Evolutionary conservation across 2,797 vertebrate species (phyloP), one percentile per base, ranked within the genome.

Genomic region (Rhyacichthys aspro): DNA sequence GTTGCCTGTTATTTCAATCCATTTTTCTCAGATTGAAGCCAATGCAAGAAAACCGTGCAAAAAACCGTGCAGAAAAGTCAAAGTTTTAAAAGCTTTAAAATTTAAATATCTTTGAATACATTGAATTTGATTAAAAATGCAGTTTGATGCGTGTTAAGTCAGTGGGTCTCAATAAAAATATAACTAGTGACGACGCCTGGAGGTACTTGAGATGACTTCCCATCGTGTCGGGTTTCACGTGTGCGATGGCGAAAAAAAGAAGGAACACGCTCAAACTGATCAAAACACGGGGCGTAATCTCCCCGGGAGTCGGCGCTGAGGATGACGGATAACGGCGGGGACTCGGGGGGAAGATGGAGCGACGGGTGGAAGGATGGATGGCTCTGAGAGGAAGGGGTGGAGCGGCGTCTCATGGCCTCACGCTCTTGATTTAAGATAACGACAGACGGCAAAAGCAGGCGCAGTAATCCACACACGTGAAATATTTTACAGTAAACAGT

Each of bases 271-370:
- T 76, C 71, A 57, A 72, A 82, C 74, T 80, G 78, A 81, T 83
- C 66, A 72, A 59, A 72, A 73, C 67, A 70, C 78, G 80, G 72
- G 83, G 82, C 78, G 83, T 84, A 87, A 91, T 89, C 85, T 86
- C 74, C 59, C 67, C 67, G 60, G 63, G 81, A 87, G 81, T 75
- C 63, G 68, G 68, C 47, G 57, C 71, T 70, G 63, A 43, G 75
- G 72, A 82, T 86, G 68, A 79, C 62, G 79, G 76, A 86, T 82
- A 72, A 82, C 58, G 52, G 50, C 54, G 41, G 9, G 23, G 19
- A 49, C 19, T 39, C 43, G 43, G 47, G 67, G 43, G 18, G 53
- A 10, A 61, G 74, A 56, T 70, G 66, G 61, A 77, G 71, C 43
- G 54, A 70, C 65, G 43, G 59, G 28, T 48, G 59, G 37, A 19